Conservation (phyloP, 2,797 vertebrate species). For the Anableps anableps region DNA sequence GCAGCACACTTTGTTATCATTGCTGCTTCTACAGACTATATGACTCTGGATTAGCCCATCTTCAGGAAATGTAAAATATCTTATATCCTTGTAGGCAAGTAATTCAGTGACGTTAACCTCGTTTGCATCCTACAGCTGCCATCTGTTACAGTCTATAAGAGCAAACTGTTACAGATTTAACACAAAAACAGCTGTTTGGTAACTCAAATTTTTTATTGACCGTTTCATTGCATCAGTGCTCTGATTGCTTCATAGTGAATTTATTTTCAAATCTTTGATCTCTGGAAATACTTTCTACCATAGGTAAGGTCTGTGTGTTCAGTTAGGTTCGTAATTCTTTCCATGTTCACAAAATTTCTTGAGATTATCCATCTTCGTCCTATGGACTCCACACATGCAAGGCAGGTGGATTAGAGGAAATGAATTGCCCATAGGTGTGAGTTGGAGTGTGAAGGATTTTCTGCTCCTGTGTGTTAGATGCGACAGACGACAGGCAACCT, state of each 20-base stretch:
- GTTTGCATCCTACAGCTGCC: constrained; percentile 51
- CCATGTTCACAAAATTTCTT: constrained; percentile 11
- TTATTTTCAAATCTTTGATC: constrained; percentile 27
- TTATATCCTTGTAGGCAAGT: constrained; percentile 36
- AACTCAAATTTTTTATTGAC: constrained; percentile 44
- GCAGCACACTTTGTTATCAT: constrained; percentile 6
- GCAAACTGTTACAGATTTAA: constrained; percentile 42
- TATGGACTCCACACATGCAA: constrained; percentile 9
- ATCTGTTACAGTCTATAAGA: constrained; percentile 47
- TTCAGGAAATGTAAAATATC: constrained; percentile 21
- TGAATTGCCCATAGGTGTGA: constrained; percentile 20
- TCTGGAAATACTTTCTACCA: too few relatives aligned
- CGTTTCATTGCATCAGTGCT: constrained; percentile 45
- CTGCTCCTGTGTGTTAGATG: constrained; percentile 24
- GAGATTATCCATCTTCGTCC: constrained; percentile 25
- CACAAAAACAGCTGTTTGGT: constrained; percentile 35
- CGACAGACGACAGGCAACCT: constrained; percentile 18
- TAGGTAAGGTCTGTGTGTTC: constrained; percentile 6
- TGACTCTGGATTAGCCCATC: constrained; percentile 19
- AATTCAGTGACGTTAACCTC: constrained; percentile 34
- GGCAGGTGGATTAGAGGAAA: constrained; percentile 25
- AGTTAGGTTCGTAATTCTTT: constrained; percentile 23
- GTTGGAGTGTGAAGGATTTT: constrained; percentile 4
- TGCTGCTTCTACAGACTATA: constrained; percentile 7
- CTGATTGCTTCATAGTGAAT: constrained; percentile 32